Conservation (phyloP, 2,888 invertebrate species). For the Drosophila imparisetae region DNA sequence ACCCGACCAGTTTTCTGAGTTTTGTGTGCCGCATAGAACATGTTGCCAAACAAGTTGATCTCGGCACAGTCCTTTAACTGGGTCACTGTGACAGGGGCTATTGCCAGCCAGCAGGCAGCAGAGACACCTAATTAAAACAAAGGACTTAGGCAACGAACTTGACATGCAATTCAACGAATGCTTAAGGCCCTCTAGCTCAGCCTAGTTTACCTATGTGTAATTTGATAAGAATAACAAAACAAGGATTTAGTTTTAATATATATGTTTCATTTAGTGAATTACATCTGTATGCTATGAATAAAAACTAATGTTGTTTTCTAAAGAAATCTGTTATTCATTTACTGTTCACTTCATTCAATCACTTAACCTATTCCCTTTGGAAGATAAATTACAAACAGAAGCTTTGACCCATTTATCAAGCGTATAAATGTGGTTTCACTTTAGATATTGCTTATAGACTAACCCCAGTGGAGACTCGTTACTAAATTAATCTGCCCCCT, state of each 20-base stretch:
- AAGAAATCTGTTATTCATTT: neutral
- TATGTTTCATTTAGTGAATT: neutral
- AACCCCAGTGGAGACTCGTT: neutral
- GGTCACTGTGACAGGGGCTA: slow-evolving; percentile 63
- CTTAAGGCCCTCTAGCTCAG: neutral
- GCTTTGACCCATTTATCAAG: neutral
- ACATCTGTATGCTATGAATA: neutral
- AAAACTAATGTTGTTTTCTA: neutral
- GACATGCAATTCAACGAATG: neutral
- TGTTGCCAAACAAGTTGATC: slow-evolving; percentile 73
- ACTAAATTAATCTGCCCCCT: slow-evolving; percentile 1
- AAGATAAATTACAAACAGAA: neutral
- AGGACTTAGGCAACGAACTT: slow-evolving; percentile 61
- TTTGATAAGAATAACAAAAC: neutral
- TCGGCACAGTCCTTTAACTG: slow-evolving; percentile 69
- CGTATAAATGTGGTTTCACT: slow-evolving; percentile 1
- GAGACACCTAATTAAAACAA: slow-evolving; percentile 59
- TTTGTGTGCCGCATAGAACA: slow-evolving; percentile 63
- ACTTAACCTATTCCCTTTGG: neutral
- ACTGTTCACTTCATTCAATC: neutral
- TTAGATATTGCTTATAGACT: neutral
- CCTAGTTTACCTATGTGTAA: neutral
- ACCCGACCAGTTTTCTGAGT: slow-evolving; percentile 54
- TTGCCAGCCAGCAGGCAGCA: neutral
- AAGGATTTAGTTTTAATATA: rapidly evolving